Evolutionary conservation across 2,797 vertebrate species (phyloP), one percentile per base, ranked within the genome.

Genomic region (Aplochiton taeniatus): DNA sequence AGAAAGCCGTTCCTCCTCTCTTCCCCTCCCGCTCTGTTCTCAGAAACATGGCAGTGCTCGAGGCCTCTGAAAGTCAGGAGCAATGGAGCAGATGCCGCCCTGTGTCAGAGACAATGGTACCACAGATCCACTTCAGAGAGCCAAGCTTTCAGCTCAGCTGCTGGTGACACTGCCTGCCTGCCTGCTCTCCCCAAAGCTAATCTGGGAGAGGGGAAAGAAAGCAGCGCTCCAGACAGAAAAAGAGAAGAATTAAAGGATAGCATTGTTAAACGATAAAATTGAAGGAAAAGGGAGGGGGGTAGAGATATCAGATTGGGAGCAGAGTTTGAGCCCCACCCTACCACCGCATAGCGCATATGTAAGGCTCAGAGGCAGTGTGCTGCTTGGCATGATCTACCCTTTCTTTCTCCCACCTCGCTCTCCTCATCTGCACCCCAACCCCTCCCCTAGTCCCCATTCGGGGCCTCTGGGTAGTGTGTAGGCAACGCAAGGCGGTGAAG

Each of bases 401-500:
- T 50, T 9, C 20, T 48, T 44, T 4, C n/a, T 58, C 65, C 43
- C 47, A 20, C 50, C 56, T 42, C 44, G 66, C 72, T 59, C 49
- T 56, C 46, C 46, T 12, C 45, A n/a, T 19, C 41, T 61, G 61
- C 68, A 12, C 18, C 5, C 66, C 49, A 48, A 8, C 17, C 18
- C 9, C 48, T 70, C 54, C 72, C 9, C 65, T 50, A 74, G 58
- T 81, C 86, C 83, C 85, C 70, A 72, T 72, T 69, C 74, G 74
- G 79, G 87, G 87, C 88, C 88, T 69, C 89, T 85, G 58, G 71
- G 31, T 75, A 54, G 63, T n/a, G n/a, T n/a, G n/a, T n/a, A n/a
- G n/a, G n/a, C n/a, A n/a, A n/a, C n/a, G n/a, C n/a, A n/a, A n/a
- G 64, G 73, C 67, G 42, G 9, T 13, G n/a, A 47, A 41, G 31